phyloP scores from a whole-genome alignment of 2,797 vertebrate species.

The Macrochelys suwanniensis region DNA sequence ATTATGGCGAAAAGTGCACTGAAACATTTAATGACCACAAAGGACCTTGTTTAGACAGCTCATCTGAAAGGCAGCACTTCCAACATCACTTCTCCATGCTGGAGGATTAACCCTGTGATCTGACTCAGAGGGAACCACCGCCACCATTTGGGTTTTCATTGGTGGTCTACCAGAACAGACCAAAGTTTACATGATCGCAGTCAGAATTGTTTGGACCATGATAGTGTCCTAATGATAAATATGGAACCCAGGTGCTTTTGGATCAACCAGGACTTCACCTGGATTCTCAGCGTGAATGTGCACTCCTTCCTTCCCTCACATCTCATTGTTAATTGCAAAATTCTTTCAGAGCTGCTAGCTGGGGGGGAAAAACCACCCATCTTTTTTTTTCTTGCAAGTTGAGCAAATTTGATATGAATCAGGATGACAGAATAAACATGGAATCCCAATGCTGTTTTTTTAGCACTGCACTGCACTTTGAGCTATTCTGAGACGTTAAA shows the following conservation, averaged over 20 bases:
- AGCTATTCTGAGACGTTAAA: background rate
- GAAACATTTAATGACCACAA: background rate
- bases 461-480: background rate
- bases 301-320: constrained; percentile 9
- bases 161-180: background rate
- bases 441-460: background rate
- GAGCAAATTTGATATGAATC: background rate
- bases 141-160: background rate
- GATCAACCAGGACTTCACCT: background rate
- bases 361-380: background rate
- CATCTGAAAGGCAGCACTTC: background rate
- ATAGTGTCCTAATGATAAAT: background rate
- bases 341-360: background rate
- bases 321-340: background rate
- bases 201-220: background rate
- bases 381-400: background rate
- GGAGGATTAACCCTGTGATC: background rate
- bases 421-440: background rate
- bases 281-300: background rate
- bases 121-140: background rate
- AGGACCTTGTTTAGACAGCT: background rate
- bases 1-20: background rate
- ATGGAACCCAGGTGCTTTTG: constrained; percentile 21
- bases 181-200: background rate
- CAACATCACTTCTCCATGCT: background rate